Conservation (phyloP, 2,888 invertebrate genomes). For the Andrena hattorfiana region DNA sequence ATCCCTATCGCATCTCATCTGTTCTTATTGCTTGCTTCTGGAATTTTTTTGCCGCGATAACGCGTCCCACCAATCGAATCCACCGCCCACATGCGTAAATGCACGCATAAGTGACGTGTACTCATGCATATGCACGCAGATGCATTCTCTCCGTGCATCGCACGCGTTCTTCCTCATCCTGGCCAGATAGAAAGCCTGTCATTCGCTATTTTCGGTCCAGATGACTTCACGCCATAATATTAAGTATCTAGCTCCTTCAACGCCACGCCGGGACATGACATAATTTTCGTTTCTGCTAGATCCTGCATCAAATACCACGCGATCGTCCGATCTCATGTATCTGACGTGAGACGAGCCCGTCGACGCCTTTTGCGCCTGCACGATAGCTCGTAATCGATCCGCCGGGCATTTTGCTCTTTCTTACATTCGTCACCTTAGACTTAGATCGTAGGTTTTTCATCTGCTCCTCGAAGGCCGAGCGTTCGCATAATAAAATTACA, state of each 20-base stretch:
- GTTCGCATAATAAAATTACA: background rate
- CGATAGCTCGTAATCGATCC: constrained; percentile 62
- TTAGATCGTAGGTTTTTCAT: background rate
- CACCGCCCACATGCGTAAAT: constrained; percentile 35
- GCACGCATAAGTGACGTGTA: background rate
- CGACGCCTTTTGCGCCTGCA: constrained; percentile 63
- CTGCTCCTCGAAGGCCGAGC: background rate
- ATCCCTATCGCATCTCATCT: background rate
- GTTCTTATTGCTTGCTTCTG: background rate
- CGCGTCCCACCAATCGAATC: constrained; percentile 35
- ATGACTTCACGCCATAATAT: constrained; percentile 68
- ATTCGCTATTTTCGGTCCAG: constrained; percentile 68
- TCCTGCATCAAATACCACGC: constrained; percentile 17
- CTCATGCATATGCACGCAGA: background rate
- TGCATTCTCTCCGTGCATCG: constrained; percentile 10
- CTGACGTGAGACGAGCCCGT: constrained; percentile 32
- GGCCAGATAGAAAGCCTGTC: constrained; percentile 49
- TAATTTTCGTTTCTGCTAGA: constrained; percentile 43
- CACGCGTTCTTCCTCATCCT: background rate
- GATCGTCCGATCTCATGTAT: constrained; percentile 28
- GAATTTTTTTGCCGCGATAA: constrained; percentile 44
- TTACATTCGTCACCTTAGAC: background rate
- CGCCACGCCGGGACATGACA: constrained; percentile 44
- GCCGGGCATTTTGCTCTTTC: constrained; percentile 31
- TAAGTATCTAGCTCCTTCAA: constrained; percentile 65